Conservation (phyloP, 2,888 invertebrate species). For the Leptopilina drosophilae region DNA sequence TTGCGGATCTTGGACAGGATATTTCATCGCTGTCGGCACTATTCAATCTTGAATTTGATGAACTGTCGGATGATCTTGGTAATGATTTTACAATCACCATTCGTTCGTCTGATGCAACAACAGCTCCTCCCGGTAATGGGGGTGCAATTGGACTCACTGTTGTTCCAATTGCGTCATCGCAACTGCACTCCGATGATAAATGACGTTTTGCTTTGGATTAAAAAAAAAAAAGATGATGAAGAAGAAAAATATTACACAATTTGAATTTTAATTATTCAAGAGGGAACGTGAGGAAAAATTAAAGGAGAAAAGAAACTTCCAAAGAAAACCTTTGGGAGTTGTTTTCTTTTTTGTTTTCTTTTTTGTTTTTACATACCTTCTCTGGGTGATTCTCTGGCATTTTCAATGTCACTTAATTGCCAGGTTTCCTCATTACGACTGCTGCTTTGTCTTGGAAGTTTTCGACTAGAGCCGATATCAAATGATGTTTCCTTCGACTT, state of each 20-base stretch:
- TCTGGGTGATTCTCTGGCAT: slow-evolving; percentile 50
- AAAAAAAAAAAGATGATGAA: background rate
- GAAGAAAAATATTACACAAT: background rate
- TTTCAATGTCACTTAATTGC: slow-evolving; percentile 47
- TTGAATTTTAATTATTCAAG: background rate
- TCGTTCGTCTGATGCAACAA: slow-evolving; percentile 77
- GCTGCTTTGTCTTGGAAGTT: slow-evolving; percentile 65
- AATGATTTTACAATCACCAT: slow-evolving; percentile 77
- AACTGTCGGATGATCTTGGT: slow-evolving; percentile 44
- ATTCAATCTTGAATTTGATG: slow-evolving; percentile 70
- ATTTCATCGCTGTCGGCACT: slow-evolving; percentile 81
- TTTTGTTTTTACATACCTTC: slow-evolving; percentile 40
- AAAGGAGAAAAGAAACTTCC: background rate
- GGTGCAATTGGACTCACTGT: slow-evolving; percentile 69
- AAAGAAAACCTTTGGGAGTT: background rate
- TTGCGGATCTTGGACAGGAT: slow-evolving; percentile 65
- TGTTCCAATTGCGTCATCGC: slow-evolving; percentile 65
- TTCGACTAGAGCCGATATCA: slow-evolving; percentile 52
- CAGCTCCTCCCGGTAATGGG: slow-evolving; percentile 68
- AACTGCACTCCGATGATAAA: slow-evolving; percentile 65
- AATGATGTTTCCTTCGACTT: slow-evolving; percentile 58
- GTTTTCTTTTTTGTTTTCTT: no score
- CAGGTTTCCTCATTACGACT: slow-evolving; percentile 52
- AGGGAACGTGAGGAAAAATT: no score
- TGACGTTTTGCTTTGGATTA: slow-evolving; percentile 64